Evolutionary conservation across 2,888 invertebrate species (phyloP).

Genomic region (Zaprionus obscuricornis): DNA sequence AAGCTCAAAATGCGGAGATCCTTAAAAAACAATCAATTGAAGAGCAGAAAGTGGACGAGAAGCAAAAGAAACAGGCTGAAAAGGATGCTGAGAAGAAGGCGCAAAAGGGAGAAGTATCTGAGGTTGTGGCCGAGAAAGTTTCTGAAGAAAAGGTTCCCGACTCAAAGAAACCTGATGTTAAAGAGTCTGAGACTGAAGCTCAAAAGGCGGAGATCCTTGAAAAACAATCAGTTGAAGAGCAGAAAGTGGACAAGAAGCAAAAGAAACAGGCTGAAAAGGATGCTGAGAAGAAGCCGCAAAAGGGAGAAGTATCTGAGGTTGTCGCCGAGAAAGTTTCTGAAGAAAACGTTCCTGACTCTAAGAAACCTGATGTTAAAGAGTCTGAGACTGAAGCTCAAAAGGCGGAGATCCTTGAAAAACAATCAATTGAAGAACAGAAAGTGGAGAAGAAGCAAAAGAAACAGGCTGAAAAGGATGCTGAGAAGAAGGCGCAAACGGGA

Average conservation of each 20-base stretch:
- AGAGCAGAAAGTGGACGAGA: slow-evolving; percentile 14
- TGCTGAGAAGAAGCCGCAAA: too few species aligned
- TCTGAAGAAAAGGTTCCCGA: slow-evolving; percentile 16
- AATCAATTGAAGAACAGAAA: too few species aligned
- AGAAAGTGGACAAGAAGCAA: slow-evolving; percentile 31
- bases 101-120: slow-evolving; percentile 17
- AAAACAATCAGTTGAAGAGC: slow-evolving; percentile 15
- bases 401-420: too few species aligned
- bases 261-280: too few species aligned
- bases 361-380: too few species aligned
- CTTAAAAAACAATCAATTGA: slow-evolving; percentile 13
- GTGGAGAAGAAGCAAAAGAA: too few species aligned
- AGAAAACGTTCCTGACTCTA: too few species aligned
- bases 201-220: slow-evolving; percentile 21
- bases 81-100: background rate
- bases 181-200: slow-evolving; percentile 5
- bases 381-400: slow-evolving; percentile 41
- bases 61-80: slow-evolving; percentile 25
- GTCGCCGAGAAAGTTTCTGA: too few species aligned
- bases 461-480: slow-evolving; percentile 6
- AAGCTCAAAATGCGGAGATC: slow-evolving; percentile 16
- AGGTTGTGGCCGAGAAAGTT: slow-evolving; percentile 31
- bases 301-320: too few species aligned
- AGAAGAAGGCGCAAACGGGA: slow-evolving; percentile 8
- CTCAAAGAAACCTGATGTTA: slow-evolving; percentile 19